Conservation (phyloP, 2,797 vertebrate species). For the Sternarchorhynchus goeldii region DNA sequence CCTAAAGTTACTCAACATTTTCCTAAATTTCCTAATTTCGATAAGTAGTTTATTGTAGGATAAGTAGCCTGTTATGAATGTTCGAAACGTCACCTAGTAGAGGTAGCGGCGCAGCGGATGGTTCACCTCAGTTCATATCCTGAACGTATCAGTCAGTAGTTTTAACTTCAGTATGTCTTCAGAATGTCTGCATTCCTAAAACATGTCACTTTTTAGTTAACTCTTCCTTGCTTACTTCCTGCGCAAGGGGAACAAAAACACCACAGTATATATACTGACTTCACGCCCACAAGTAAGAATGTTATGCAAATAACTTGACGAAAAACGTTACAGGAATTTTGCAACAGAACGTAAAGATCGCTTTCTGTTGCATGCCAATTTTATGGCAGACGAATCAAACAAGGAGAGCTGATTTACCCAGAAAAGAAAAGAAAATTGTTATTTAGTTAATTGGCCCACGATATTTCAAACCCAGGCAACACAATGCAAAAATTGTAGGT, state of each 20-base stretch:
- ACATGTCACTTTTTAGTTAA: neutral
- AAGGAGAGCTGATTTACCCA: neutral
- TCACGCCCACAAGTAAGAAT: slow-evolving; percentile 9
- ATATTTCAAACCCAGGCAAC: no score
- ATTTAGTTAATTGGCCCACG: neutral
- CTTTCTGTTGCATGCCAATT: neutral
- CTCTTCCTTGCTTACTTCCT: slow-evolving; percentile 22
- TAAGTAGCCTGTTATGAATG: no score
- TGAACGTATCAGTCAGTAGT: neutral
- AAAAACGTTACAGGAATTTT: neutral
- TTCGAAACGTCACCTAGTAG: neutral
- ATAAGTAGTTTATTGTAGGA: no score
- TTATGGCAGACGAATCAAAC: neutral
- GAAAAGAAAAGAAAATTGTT: neutral
- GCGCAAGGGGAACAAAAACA: neutral
- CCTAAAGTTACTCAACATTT: no score
- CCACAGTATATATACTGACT: neutral
- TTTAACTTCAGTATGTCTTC: neutral
- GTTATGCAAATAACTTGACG: slow-evolving; percentile 9
- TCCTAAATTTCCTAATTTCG: no score
- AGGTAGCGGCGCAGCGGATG: neutral
- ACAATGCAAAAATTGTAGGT: no score
- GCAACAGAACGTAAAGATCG: neutral
- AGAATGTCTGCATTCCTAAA: neutral
- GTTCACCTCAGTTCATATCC: slow-evolving; percentile 10